Base-by-base conservation (phyloP, 2,888 invertebrate species). In the Philhelius pedissequus region DNA sequence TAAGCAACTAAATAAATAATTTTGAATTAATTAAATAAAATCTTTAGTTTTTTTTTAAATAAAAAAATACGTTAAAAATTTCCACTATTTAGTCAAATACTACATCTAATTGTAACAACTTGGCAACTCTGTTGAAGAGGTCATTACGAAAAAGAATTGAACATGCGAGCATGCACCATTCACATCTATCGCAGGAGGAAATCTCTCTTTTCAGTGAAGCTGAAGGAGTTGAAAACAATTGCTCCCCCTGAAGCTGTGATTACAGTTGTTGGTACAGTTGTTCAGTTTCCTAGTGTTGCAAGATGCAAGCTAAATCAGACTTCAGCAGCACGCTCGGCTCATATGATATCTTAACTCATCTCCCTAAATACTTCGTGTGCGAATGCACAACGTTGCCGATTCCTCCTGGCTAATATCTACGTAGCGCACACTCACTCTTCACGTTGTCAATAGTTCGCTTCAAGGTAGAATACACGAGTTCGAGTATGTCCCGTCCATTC, bases 271-370 rank as follows among this genome's bases (percentile, higher is more conserved):
- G 32, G 50, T 58, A 73, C 78, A 40, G 64, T 79, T 74, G 58
- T 78, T 52, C 50, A 25, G 32, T 64, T 48, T 64, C 62, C 43
- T 69, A 54, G 73, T 60, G 43, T 22, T 56, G 15, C 62, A 62
- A 18, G 43, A 15, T 56, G 15, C 62, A 62, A 18, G 3, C 22
- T 7, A 58, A 43, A n/a, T 20, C 32, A n/a, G 18, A 32, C n/a
- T 32, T 18, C 18, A 40, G 32, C 20, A 18, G 45, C 79, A 71
- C 70, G 69, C 69, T 79, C 79, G 35, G 13, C 20, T 35, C 54
- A 54, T 80, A 68, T 84, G 84, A 84, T 84, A 84, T 84, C 84
- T 84, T 84, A 84, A 84, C 84, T 84, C 84, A 84, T 84, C 84
- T 80, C 75, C 80, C 66, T 68, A 80, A 84, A 76, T 54, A 66